phyloP scores from a whole-genome alignment of 1,140 invertebrate species.

The Pachypsylla venusta region DNA sequence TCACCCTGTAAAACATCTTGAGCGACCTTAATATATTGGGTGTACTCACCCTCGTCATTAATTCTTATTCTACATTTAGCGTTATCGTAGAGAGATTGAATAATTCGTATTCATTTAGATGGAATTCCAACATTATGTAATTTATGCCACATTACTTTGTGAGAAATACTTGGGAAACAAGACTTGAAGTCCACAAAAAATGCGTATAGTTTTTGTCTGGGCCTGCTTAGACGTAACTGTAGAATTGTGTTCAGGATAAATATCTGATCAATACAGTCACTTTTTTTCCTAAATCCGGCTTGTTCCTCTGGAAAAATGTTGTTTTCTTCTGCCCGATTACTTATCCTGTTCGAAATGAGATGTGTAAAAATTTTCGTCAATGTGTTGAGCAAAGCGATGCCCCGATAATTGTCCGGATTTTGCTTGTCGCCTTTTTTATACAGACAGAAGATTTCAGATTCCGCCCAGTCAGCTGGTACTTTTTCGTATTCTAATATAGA shows the following conservation, averaged over 20 bases:
- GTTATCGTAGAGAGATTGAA: slow-evolving; percentile 18
- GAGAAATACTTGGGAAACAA: slow-evolving; percentile 17
- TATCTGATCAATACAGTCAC: slow-evolving; percentile 16
- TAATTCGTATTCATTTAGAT: slow-evolving; percentile 18
- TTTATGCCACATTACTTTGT: slow-evolving; percentile 19
- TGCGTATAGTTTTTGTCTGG: slow-evolving; percentile 15
- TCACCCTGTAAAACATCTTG: slow-evolving; percentile 20
- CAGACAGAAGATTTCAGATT: not conserved
- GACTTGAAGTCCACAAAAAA: slow-evolving; percentile 20
- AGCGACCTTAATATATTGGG: slow-evolving; percentile 11
- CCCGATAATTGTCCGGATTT: not conserved
- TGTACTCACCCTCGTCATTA: slow-evolving; percentile 2
- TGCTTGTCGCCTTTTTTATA: not conserved
- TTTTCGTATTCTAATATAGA: not conserved
- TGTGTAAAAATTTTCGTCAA: slow-evolving; percentile 19
- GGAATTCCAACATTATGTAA: slow-evolving; percentile 16
- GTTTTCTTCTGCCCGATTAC: slow-evolving; percentile 15
- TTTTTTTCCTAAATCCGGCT: slow-evolving; percentile 14
- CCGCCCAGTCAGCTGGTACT: not conserved
- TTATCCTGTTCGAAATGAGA: slow-evolving; percentile 13
- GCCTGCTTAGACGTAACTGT: slow-evolving; percentile 9
- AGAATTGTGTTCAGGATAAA: slow-evolving; percentile 14
- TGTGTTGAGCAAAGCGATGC: slow-evolving; percentile 8
- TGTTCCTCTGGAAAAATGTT: slow-evolving; percentile 20
- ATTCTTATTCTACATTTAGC: slow-evolving; percentile 5